Evolutionary conservation across 1,140 invertebrate genomes (phyloP), one percentile per base, ranked within the genome.

Genomic region (Pseudomyrmex cubaensis): DNA sequence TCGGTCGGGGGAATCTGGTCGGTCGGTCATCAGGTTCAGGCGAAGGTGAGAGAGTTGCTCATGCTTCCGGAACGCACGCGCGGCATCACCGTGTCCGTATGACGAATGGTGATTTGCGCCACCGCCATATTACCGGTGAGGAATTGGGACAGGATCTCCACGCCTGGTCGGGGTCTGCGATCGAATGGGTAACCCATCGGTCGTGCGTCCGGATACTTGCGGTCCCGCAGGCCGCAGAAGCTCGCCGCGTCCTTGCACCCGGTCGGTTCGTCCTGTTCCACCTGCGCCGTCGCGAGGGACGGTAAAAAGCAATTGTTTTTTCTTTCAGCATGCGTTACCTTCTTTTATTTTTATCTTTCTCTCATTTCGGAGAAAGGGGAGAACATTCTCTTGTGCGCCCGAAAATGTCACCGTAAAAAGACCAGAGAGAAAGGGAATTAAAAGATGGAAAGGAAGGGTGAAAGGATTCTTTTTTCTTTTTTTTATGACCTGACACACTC

Each of bases 111-210:
- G 77, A 95, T 88, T 62, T 93, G 90, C 5, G 73, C 67, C 12
- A 92, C 85, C 1, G 85, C 83, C 93, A 94, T 95, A 44, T 94
- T 95, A 3, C 89, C 87, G 5, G 93, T 93, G 10, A 93, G 83
- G 82, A 94, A 94, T 70, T 94, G 89, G 12, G 76, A 52, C 61
- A 94, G 63, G 25, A 84, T 93, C 64, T 91, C 87, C 7, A 92
- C 92, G 7, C 90, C 91, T 8, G 73, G 10, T 3, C 89, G 85
- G 10, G 89, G 75, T 69, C 63, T 94, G 25, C 96, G 94, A 92
- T 97, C 96, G 94, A 97, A 97, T 44, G 96, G 96, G 92, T 95
- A 97, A 69, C 96, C 96, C 96, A 97, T 97, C 64, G 95, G 90
- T 75, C 96, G 95, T 57, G 91, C 93, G 92, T 97, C 96, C 0